phyloP scores from a whole-genome alignment of 2,888 invertebrate species.

The Melinopterus prodromus region DNA sequence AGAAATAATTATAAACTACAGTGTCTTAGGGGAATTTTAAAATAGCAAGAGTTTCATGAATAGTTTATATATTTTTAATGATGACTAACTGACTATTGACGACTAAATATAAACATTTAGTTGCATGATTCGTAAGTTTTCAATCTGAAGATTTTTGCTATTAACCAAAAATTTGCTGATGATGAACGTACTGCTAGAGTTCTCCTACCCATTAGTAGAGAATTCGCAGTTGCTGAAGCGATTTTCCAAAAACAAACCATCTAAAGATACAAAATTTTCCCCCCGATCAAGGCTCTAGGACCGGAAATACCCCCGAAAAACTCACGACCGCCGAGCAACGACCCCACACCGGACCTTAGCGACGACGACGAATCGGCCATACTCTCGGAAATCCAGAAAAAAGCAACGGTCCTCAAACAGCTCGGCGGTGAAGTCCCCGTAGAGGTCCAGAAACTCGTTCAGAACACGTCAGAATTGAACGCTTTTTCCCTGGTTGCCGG shows the following conservation, averaged over 20 bases:
- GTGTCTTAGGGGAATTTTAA: too few species aligned
- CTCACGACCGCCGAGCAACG: too few species aligned
- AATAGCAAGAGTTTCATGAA: too few species aligned
- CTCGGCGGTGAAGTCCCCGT: conserved; percentile 57
- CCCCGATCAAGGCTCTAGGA: background rate
- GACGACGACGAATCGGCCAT: conserved; percentile 58
- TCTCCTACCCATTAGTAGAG: conserved; percentile 50
- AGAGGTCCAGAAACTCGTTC: conserved; percentile 52
- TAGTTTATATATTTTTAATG: too few species aligned
- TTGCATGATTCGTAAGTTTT: conserved; percentile 56
- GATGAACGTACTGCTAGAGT: conserved; percentile 59
- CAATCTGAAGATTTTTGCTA: conserved; percentile 56
- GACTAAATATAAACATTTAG: background rate
- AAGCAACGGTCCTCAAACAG: conserved; percentile 59
- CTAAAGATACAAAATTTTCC: conserved; percentile 9
- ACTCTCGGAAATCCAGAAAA: conserved; percentile 58
- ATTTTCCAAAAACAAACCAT: background rate
- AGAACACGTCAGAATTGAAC: conserved; percentile 40
- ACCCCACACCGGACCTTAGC: conserved; percentile 42
- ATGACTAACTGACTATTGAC: background rate
- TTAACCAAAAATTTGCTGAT: conserved; percentile 46
- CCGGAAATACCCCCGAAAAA: conserved; percentile 11
- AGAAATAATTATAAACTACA: too few species aligned
- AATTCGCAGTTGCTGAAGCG: conserved; percentile 57
- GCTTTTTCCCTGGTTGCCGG: conserved; percentile 64